phyloP scores from a whole-genome alignment of 2,113 vertebrate species.

The Trogon melanurus region DNA sequence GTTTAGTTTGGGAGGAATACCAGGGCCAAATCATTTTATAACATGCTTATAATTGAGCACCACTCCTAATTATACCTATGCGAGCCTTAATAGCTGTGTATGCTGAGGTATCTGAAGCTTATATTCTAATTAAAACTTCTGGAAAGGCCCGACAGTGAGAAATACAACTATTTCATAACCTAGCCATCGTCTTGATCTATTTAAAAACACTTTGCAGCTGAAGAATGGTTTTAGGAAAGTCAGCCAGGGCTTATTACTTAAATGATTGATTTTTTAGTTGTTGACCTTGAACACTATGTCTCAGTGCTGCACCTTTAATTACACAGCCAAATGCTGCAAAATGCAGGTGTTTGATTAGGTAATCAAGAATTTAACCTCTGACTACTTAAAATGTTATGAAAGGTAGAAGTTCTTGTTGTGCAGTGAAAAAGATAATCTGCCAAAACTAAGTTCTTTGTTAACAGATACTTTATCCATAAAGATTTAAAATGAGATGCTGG shows the following conservation, averaged over 20 bases:
- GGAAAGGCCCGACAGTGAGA: constrained; percentile 1
- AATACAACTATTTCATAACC: neutral
- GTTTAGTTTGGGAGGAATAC: constrained; percentile 9
- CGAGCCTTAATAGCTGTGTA: neutral
- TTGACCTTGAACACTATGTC: constrained; percentile 26
- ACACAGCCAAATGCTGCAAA: constrained; percentile 16
- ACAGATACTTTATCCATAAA: neutral
- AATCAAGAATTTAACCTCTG: constrained; percentile 27
- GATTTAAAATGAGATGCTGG: neutral
- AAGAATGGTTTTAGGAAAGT: constrained; percentile 26
- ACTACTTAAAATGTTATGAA: neutral
- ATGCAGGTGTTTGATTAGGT: constrained; percentile 42
- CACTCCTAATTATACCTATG: neutral
- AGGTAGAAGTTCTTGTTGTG: neutral
- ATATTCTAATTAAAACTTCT: constrained; percentile 37
- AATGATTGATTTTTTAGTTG: constrained; percentile 34
- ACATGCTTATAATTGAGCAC: neutral
- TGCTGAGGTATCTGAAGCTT: neutral
- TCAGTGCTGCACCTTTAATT: constrained; percentile 49
- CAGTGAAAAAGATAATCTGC: neutral
- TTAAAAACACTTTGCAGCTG: neutral
- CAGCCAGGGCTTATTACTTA: constrained; percentile 33
- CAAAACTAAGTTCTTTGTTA: neutral
- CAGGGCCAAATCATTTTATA: neutral
- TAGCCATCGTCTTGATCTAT: constrained; percentile 1